Conservation (phyloP, 2,888 invertebrate species). For the Dicycla oo region DNA sequence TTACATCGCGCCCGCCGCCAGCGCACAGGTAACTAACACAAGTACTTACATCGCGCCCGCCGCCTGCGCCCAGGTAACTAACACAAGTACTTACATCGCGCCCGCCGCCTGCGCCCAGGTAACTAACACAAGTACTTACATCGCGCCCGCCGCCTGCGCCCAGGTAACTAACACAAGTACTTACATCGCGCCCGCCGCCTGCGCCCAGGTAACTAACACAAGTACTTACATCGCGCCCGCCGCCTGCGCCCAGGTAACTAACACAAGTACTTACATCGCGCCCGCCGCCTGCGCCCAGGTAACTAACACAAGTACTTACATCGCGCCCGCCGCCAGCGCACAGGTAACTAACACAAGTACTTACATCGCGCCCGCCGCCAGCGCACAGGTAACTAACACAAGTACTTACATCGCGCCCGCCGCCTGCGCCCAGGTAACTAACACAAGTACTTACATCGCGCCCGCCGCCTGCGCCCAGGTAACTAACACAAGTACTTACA, state of each 20-base stretch:
- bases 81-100: constrained; percentile 79
- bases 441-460: constrained; percentile 79
- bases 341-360: constrained; percentile 77
- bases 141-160: constrained; percentile 87
- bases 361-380: constrained; percentile 88
- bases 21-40: constrained; percentile 80
- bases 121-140: constrained; percentile 62
- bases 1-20: constrained; percentile 88
- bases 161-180: constrained; percentile 77
- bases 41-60: constrained; percentile 89
- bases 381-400: constrained; percentile 80
- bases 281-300: constrained; percentile 88
- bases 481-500: constrained; percentile 62
- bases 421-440: constrained; percentile 83
- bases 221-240: constrained; percentile 89
- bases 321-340: constrained; percentile 87
- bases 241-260: constrained; percentile 83
- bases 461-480: constrained; percentile 88
- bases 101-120: constrained; percentile 88
- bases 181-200: constrained; percentile 88
- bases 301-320: constrained; percentile 62
- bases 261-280: constrained; percentile 79
- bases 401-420: constrained; percentile 89
- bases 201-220: constrained; percentile 80
- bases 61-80: constrained; percentile 83